These are phyloP conservation scores for Leptinotarsa juncta DNA, from an alignment of 2,888 invertebrate genomes.

Conservation along the genomic window DNA sequence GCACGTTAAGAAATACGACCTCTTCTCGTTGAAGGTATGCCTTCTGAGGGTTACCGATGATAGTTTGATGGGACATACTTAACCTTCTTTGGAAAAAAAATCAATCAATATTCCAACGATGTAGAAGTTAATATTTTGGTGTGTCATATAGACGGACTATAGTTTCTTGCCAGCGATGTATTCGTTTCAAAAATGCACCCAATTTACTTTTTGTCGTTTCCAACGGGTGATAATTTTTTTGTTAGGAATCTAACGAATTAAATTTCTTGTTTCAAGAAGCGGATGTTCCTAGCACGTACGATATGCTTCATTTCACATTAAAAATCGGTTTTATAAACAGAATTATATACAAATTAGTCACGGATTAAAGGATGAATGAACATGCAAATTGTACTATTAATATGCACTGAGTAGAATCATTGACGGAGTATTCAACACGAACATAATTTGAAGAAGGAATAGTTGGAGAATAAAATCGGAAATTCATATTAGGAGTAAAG, in stretches of 20 bases:
- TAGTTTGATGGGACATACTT: too few species aligned
- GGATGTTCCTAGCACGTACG: constrained; percentile 51
- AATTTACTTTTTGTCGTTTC: constrained; percentile 52
- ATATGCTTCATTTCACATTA: constrained; percentile 56
- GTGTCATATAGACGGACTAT: too few species aligned
- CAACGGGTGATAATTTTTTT: constrained; percentile 51
- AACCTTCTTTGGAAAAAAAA: too few species aligned
- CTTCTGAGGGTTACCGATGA: too few species aligned
- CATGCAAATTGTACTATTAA: constrained; percentile 46
- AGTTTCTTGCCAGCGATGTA: constrained; percentile 17
- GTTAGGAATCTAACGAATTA: constrained; percentile 38
- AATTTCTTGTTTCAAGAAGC: constrained; percentile 45
- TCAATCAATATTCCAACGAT: too few species aligned
- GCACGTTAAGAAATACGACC: too few species aligned
- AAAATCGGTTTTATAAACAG: constrained; percentile 58
- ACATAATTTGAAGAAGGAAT: background rate
- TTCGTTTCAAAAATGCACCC: constrained; percentile 50
- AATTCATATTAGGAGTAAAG: too few species aligned
- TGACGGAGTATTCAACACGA: constrained; percentile 10
- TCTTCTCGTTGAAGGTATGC: too few species aligned
- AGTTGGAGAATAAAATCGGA: background rate
- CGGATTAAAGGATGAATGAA: constrained; percentile 50
- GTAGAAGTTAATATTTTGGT: too few species aligned
- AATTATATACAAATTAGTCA: constrained; percentile 57
- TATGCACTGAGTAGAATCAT: constrained; percentile 28